A percentile compares a stretch with the other conserved stretches of the same genome.
These are phyloP conservation scores for Amblyornis subalaris DNA, from an alignment of 2,113 vertebrate genomes.

Conservation along the genomic window DNA sequence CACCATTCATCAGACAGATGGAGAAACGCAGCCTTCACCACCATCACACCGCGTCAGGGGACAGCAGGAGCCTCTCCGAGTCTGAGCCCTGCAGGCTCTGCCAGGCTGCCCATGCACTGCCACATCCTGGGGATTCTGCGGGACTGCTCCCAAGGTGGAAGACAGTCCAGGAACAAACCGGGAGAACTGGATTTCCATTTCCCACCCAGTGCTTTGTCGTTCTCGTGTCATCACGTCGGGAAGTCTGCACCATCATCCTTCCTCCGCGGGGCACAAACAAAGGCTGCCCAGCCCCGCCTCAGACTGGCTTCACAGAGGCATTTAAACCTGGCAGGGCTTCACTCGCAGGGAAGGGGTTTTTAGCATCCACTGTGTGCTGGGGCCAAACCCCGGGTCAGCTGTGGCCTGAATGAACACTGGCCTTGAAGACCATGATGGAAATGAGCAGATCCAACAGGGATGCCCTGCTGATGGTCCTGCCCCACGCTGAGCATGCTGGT, in stretches of 20 bases:
- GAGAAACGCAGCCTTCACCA: background rate
- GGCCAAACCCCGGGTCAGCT: background rate
- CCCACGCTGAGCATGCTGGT: background rate
- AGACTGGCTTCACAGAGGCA: background rate
- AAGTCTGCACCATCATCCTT: background rate
- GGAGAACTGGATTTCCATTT: background rate
- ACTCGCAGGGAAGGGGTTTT: accelerated
- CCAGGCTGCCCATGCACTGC: accelerated
- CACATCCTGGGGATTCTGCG: background rate
- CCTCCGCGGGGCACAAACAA: accelerated
- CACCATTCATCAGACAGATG: background rate
- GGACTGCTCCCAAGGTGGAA: background rate
- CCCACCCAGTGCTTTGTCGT: background rate
- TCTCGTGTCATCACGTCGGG: accelerated
- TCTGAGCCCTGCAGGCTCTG: background rate
- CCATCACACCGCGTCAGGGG: accelerated
- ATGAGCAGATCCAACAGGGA: background rate
- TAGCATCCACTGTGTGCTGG: background rate
- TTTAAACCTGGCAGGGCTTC: background rate
- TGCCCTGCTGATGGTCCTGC: background rate
- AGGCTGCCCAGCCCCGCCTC: background rate
- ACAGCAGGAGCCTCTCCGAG: background rate
- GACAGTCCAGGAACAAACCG: background rate
- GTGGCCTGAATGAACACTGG: background rate
- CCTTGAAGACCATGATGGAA: background rate